Evolutionary conservation across 2,888 invertebrate species (phyloP).

Genomic region (Sussaba pulchella): DNA sequence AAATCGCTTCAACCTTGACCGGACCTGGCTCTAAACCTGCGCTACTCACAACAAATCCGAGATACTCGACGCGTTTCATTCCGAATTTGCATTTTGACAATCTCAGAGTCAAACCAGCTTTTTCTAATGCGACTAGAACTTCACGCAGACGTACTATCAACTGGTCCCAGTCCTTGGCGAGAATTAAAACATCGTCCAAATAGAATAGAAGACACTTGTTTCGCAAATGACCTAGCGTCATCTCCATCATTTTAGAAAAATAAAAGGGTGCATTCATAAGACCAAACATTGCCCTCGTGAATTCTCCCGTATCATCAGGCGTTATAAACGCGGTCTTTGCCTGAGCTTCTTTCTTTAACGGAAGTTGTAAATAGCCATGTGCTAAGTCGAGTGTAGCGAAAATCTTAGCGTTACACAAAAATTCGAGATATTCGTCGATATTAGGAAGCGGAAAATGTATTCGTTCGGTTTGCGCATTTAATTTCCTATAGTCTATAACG

Average conservation of each 20-base stretch:
- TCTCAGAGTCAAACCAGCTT: slow-evolving; percentile 72
- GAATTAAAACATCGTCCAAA: slow-evolving; percentile 75
- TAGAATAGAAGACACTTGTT: slow-evolving; percentile 70
- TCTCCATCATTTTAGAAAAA: slow-evolving; percentile 69
- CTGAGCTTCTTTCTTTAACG: slow-evolving; percentile 56
- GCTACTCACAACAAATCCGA: slow-evolving; percentile 71
- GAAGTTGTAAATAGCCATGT: slow-evolving; percentile 65
- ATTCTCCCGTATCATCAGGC: slow-evolving; percentile 72
- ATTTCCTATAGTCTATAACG: slow-evolving; percentile 65
- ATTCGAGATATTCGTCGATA: slow-evolving; percentile 61
- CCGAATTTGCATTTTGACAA: slow-evolving; percentile 72
- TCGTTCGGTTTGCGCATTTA: slow-evolving; percentile 60
- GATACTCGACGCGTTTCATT: slow-evolving; percentile 68
- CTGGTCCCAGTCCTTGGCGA: slow-evolving; percentile 66
- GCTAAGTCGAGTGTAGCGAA: slow-evolving; percentile 55
- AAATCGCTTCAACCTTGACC: slow-evolving; percentile 65
- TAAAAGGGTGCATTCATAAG: slow-evolving; percentile 74
- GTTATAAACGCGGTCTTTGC: slow-evolving; percentile 68
- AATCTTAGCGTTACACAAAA: slow-evolving; percentile 24
- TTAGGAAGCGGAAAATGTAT: slow-evolving; percentile 60
- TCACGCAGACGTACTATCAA: slow-evolving; percentile 66
- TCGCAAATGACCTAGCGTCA: slow-evolving; percentile 62
- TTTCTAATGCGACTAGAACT: slow-evolving; percentile 66
- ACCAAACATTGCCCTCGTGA: slow-evolving; percentile 73
- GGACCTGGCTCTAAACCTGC: slow-evolving; percentile 63